Percentiles rank a stretch among this genome's conserved stretches.
Conservation (phyloP, 1,140 invertebrate species). For the Camponotus floridanus region DNA sequence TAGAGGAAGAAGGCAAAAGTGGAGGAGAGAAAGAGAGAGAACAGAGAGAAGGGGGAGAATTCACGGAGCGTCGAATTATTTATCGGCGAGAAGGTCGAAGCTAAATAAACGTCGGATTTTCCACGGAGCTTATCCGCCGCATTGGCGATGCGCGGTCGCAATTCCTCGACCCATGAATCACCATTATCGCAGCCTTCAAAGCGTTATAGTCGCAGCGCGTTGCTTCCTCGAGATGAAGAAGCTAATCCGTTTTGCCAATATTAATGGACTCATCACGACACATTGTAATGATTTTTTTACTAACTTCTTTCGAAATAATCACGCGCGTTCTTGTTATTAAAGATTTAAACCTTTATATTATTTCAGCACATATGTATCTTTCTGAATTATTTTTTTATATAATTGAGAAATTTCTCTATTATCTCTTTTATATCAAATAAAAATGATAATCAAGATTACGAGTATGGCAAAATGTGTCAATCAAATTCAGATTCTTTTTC, state of each 20-base stretch:
- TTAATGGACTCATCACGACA: conserved; percentile 7
- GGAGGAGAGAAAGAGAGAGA: conserved; percentile 37
- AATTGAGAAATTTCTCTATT: background rate
- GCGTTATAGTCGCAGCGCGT: conserved; percentile 22
- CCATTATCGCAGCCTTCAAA: conserved; percentile 65
- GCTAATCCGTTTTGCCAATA: conserved; percentile 37
- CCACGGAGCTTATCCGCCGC: conserved; percentile 76
- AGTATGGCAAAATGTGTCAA: background rate
- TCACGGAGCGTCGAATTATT: conserved; percentile 81
- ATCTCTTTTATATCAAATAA: background rate
- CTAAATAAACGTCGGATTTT: conserved; percentile 83
- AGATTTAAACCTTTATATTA: background rate
- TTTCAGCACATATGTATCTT: background rate
- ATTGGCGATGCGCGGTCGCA: conserved; percentile 49
- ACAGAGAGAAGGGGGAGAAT: conserved; percentile 43
- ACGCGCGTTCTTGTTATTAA: background rate
- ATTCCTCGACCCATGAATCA: conserved; percentile 70
- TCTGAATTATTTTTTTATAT: background rate
- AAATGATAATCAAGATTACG: background rate
- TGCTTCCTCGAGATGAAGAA: conserved; percentile 41
- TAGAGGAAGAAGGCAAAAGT: background rate
- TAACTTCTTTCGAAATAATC: conserved; percentile 8
- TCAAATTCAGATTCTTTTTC: background rate
- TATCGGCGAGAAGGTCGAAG: conserved; percentile 82
- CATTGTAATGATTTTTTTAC: background rate